Conservation (phyloP, 2,888 invertebrate genomes). For the Chloroclysta siterata region DNA sequence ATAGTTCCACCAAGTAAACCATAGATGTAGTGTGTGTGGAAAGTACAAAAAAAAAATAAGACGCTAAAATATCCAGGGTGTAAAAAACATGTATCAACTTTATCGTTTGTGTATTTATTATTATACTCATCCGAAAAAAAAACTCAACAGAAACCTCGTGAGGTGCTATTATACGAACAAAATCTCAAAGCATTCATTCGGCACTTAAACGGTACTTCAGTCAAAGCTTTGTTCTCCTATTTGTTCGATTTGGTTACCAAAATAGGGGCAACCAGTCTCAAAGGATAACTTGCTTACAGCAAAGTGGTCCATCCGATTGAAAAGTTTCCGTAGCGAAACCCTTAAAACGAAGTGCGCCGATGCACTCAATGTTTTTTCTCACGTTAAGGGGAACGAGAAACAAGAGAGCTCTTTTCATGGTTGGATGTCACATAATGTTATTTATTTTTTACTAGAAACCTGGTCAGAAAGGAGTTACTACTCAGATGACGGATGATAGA, state of each 20-base stretch:
- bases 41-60: too few relatives aligned
- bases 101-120: not conserved
- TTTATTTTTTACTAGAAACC: too few relatives aligned
- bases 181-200: constrained; percentile 23
- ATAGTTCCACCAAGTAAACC: too few relatives aligned
- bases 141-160: too few relatives aligned
- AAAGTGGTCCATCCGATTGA: constrained; percentile 66
- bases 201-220: constrained; percentile 27
- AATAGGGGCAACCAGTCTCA: constrained; percentile 58
- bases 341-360: constrained; percentile 56
- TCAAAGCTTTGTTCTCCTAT: constrained; percentile 51
- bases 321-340: constrained; percentile 64
- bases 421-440: too few relatives aligned
- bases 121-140: constrained; percentile 12
- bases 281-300: constrained; percentile 60
- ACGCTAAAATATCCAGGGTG: too few relatives aligned
- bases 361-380: constrained; percentile 52
- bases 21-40: too few relatives aligned
- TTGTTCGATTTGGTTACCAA: constrained; percentile 69
- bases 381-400: constrained; percentile 32
- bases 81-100: too few relatives aligned
- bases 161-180: constrained; percentile 17
- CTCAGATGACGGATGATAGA: too few relatives aligned
- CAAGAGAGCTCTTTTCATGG: constrained; percentile 36
- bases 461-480: too few relatives aligned